A percentile compares a stretch with the other conserved stretches of the same genome.
Conservation (phyloP, 2,888 invertebrate genomes). For the Pheosia gnoma region DNA sequence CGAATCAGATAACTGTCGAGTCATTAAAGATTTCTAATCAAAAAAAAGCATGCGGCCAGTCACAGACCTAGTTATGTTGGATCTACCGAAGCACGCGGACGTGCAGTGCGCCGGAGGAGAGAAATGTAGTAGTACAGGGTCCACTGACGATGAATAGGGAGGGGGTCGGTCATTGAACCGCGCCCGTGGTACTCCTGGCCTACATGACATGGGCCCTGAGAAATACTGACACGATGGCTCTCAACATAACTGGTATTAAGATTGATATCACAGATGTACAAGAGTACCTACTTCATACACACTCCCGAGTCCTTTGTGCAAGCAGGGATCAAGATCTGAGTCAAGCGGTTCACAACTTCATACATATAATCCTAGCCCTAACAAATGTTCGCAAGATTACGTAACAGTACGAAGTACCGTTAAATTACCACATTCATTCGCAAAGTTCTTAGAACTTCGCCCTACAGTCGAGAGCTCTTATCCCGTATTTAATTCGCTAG, state of each 20-base stretch:
- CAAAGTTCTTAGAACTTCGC: slow-evolving; percentile 67
- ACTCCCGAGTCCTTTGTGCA: slow-evolving; percentile 22
- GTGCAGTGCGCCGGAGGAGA: slow-evolving; percentile 60
- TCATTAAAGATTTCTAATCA: slow-evolving; percentile 47
- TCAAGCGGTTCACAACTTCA: slow-evolving; percentile 39
- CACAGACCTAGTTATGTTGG: slow-evolving; percentile 44
- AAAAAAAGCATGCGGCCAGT: slow-evolving; percentile 34
- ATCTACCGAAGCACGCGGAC: slow-evolving; percentile 52
- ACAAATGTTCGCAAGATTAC: slow-evolving; percentile 57
- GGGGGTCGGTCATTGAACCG: slow-evolving; percentile 68
- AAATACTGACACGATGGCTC: slow-evolving; percentile 35
- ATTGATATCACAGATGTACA: slow-evolving; percentile 34
- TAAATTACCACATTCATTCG: slow-evolving; percentile 72
- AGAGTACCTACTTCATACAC: slow-evolving; percentile 14
- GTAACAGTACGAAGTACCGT: slow-evolving; percentile 62
- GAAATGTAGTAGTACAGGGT: slow-evolving; percentile 72
- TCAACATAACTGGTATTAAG: slow-evolving; percentile 48
- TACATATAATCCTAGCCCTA: slow-evolving; percentile 47
- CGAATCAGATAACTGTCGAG: slow-evolving; percentile 31
- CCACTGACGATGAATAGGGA: slow-evolving; percentile 30
- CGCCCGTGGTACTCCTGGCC: slow-evolving; percentile 79
- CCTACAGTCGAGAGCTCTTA: slow-evolving; percentile 54
- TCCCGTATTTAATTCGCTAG: slow-evolving; percentile 52
- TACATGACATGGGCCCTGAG: slow-evolving; percentile 66
- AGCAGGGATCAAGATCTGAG: slow-evolving; percentile 29